Conservation (phyloP, 1,140 invertebrate species). For the Drosophila pandora region DNA sequence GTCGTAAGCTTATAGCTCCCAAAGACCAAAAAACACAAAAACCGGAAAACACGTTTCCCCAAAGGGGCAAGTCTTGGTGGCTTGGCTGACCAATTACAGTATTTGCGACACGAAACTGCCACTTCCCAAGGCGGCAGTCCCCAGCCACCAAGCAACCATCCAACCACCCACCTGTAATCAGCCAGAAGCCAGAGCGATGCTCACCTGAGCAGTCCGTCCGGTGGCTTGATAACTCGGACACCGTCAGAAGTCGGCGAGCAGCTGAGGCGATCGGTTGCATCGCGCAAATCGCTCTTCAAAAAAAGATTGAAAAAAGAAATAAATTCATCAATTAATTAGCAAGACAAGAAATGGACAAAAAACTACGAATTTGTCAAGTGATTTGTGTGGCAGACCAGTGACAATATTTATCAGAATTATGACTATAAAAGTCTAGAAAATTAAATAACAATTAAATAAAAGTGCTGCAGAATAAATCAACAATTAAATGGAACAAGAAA, state of each 20-base stretch:
- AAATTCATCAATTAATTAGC: slow-evolving; percentile 32
- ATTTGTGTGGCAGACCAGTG: slow-evolving; percentile 18
- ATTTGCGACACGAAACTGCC: slow-evolving; percentile 41
- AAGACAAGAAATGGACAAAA: slow-evolving; percentile 1
- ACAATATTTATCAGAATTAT: not conserved
- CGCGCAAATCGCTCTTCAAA: slow-evolving; percentile 6
- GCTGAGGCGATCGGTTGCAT: slow-evolving; percentile 36
- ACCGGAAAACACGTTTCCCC: slow-evolving; percentile 39
- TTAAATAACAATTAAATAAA: too few species aligned
- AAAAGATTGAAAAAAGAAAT: not conserved
- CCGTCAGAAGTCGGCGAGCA: slow-evolving; percentile 31
- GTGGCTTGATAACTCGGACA: slow-evolving; percentile 28
- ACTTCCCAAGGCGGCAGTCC: not conserved
- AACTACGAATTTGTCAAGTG: slow-evolving; percentile 7
- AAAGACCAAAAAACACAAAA: slow-evolving; percentile 8
- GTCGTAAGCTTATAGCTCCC: slow-evolving; percentile 2
- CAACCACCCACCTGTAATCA: slow-evolving; percentile 27
- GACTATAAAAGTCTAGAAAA: too few species aligned
- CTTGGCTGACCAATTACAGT: slow-evolving; percentile 31
- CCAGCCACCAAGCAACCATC: not conserved
- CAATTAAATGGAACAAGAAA: not conserved
- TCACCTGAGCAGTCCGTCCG: slow-evolving; percentile 23
- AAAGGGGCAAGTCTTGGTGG: not conserved
- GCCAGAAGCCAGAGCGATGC: slow-evolving; percentile 33
- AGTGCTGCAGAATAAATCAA: too few species aligned